These are phyloP conservation scores for Colaptes auratus DNA, from an alignment of 2,113 vertebrate genomes.

Conservation along the genomic window DNA sequence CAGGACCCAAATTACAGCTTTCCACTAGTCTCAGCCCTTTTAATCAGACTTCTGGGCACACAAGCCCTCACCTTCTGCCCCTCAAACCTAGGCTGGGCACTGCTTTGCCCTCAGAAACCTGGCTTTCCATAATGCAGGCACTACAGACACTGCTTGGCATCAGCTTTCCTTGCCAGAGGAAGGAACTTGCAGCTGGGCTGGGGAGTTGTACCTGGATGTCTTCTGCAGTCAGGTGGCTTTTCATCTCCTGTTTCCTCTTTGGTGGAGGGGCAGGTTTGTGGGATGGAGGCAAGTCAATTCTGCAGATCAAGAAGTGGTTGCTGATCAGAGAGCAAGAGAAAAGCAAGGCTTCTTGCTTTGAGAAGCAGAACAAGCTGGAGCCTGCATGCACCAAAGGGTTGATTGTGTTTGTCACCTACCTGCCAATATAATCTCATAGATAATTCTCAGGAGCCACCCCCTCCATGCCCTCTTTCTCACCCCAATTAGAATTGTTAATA, in stretches of 20 bases:
- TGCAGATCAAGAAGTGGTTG: conserved; percentile 69
- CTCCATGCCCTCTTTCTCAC: not conserved
- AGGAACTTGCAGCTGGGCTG: not conserved
- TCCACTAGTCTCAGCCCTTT: not conserved
- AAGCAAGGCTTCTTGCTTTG: not conserved
- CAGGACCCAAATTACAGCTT: not conserved
- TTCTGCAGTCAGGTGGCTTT: conserved; percentile 85
- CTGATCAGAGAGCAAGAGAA: not conserved
- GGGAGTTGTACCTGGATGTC: conserved; percentile 85
- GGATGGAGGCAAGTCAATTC: conserved; percentile 84
- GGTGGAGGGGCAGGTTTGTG: conserved; percentile 87
- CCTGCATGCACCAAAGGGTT: not conserved
- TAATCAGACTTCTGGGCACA: not conserved
- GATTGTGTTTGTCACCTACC: not conserved
- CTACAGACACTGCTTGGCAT: rapidly evolving
- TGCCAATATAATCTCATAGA: not conserved
- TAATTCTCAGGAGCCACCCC: not conserved
- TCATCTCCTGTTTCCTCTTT: conserved; percentile 84
- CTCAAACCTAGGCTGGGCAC: not conserved
- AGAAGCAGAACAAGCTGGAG: rapidly evolving
- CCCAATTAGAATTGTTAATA: not conserved
- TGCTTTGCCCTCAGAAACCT: not conserved
- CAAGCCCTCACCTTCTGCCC: not conserved
- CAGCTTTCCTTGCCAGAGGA: not conserved
- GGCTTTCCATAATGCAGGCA: not conserved